Evolutionary conservation across 2,113 vertebrate genomes (phyloP), one percentile per base, ranked within the genome.

Genomic region (Camarhynchus parvulus): DNA sequence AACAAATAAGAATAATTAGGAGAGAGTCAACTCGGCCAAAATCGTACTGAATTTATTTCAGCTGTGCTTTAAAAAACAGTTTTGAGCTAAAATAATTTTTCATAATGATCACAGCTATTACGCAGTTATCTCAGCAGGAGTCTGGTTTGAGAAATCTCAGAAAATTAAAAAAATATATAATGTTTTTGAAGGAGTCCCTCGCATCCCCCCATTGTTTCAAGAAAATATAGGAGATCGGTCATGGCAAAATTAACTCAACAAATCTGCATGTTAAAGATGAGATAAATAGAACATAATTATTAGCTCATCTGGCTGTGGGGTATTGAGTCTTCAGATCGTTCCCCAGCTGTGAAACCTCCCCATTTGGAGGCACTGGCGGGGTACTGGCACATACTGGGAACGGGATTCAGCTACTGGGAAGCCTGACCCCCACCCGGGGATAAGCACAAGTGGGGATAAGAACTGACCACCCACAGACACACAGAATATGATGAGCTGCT

Each of bases 141-240:
- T 5, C 85, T 37, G 72, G 56, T 39, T 35, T 44, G 81, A 79
- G 90, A 87, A 69, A 39, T 6, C 50, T 63, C 89, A 28, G n/a
- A 3, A 92, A 95, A 96, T 97, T 97, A 96, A 96, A 96, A 92
- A 74, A 79, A 90, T 93, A 89, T 53, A 89, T 95, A 95, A 96
- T 63, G 68, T 72, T 74, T 91, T 63, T 58, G 46, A 28, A 79
- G 67, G 37, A 50, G 86, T 37, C 78, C 89, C 59, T 56, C 3
- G 0, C 59, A 37, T 35, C 66, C 58, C 58, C 64, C 59, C 6
- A 28, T 73, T 50, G 72, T 72, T 78, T 62, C 87, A 28, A 12
- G 67, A 67, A 86, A 75, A 66, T 27, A 20, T 6, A 16, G 80
- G 80, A 70, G 58, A 23, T 39, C 61, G 33, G 79, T 75, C 76